Base-by-base conservation (phyloP, 1,140 invertebrate genomes). In the Solen grandis region DNA sequence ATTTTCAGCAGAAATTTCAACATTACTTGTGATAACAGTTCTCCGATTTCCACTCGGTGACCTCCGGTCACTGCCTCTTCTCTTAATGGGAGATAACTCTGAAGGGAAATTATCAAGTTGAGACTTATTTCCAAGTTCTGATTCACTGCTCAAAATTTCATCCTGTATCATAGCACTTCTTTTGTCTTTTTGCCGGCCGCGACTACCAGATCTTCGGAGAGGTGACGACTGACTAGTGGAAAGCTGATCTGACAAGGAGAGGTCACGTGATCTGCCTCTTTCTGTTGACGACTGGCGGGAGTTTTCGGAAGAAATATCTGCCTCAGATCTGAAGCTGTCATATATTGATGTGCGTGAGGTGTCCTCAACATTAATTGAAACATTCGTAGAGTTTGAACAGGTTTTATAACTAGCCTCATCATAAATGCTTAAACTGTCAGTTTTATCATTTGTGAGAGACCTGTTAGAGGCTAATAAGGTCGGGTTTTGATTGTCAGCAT, bases 11-110 rank as follows among this genome's bases (percentile, higher is more conserved):
- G 8, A 8, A 46, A 46, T 46, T 19, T 46, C 41, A 8, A 46
- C 8, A 10, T 8, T 19, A 46, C 41, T 46, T 19, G 41, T 46
- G 8, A 10, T 46, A n/a, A n/a, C n/a, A n/a, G n/a, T n/a, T n/a
- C n/a, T n/a, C n/a, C n/a, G n/a, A n/a, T n/a, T n/a, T 19, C 41
- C 41, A 10, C 19, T 8, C 41, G 8, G 41, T 8, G 41, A 8
- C 19, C 41, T 8, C 8, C 41, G 41, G 19, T 8, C 19, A 19
- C 41, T 46, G 4, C 29, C 57, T n/a, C 31, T 65, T 27, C 38
- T 68, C 69, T 69, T 78, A 14, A 69, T 78, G 31, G 75, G 75
- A 19, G 75, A 78, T n/a, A 78, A 38, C 22, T 78, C 75, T 1
- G 33, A 41, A 10, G 63, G 63, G 35, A 78, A 78, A 19, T 8